phyloP scores from a whole-genome alignment of 2,113 vertebrate genomes.

The Halcyon malimbica region DNA sequence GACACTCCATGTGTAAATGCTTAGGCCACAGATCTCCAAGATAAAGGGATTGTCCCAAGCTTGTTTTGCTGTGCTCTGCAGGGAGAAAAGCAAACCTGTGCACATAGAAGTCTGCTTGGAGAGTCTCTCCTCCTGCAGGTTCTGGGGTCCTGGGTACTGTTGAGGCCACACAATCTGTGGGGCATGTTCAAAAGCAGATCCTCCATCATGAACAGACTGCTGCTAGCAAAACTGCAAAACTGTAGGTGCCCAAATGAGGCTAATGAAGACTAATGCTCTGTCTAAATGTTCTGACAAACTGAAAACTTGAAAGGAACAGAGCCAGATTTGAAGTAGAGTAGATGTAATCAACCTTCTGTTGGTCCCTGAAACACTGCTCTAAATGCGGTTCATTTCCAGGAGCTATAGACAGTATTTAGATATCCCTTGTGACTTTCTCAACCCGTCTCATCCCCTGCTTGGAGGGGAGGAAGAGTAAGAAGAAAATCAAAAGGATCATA shows the following conservation, averaged over 20 bases:
- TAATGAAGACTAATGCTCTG: neutral
- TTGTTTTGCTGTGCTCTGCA: neutral
- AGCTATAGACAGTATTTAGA: constrained; percentile 4
- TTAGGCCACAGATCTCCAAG: neutral
- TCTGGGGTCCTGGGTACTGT: neutral
- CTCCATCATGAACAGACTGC: neutral
- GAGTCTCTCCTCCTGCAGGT: neutral
- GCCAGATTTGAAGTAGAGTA: neutral
- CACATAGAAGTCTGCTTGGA: neutral
- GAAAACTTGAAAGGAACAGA: neutral
- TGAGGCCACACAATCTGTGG: fast-evolving
- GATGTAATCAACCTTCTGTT: neutral
- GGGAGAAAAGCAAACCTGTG: neutral
- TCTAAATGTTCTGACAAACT: neutral
- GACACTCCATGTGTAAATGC: neutral
- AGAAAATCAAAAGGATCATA: constrained; percentile 45
- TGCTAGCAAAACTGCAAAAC: neutral
- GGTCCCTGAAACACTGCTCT: neutral
- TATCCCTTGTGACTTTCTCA: neutral
- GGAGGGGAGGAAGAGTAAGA: neutral
- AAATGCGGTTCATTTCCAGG: constrained; percentile 3
- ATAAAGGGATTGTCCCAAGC: neutral
- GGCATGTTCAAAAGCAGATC: neutral
- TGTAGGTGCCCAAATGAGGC: neutral
- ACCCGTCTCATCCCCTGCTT: neutral